Evolutionary conservation across 2,113 vertebrate genomes (phyloP).

Genomic region (Ailurus styani): DNA sequence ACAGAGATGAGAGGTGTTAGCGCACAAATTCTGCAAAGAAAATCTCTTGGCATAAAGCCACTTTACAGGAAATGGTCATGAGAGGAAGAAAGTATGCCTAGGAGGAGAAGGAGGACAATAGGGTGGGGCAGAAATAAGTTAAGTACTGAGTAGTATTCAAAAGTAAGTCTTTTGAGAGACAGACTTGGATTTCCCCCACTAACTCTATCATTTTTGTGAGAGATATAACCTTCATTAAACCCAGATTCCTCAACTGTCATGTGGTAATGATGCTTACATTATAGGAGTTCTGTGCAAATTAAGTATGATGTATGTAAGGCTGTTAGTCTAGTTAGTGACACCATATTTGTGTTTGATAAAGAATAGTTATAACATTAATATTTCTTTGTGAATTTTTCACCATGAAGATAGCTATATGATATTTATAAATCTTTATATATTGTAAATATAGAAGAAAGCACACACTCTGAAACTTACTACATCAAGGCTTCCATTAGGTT

Average conservation of each 20-base stretch:
- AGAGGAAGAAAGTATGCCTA: neutral
- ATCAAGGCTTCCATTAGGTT: neutral
- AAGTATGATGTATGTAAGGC: neutral
- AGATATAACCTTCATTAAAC: neutral
- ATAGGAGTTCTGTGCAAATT: neutral
- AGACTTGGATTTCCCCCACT: neutral
- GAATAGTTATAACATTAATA: neutral
- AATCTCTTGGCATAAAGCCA: neutral
- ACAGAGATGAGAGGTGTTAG: neutral
- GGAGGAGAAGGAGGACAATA: neutral
- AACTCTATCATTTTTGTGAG: neutral
- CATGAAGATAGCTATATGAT: neutral
- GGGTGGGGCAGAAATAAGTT: neutral
- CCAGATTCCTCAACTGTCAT: neutral
- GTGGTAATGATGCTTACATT: neutral
- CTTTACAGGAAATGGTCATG: neutral
- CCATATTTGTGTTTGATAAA: neutral
- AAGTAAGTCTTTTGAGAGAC: neutral
- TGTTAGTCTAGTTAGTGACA: neutral
- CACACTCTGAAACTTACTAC: neutral
- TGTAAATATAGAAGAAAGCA: neutral
- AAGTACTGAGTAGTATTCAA: neutral
- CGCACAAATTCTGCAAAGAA: neutral
- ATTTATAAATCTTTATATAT: neutral
- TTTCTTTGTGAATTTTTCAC: neutral